Percentiles rank a stretch among this genome's conserved stretches.
These are phyloP conservation scores for Micropoecilia bifurca DNA, from an alignment of 2,797 vertebrate genomes.

Conservation along the genomic window DNA sequence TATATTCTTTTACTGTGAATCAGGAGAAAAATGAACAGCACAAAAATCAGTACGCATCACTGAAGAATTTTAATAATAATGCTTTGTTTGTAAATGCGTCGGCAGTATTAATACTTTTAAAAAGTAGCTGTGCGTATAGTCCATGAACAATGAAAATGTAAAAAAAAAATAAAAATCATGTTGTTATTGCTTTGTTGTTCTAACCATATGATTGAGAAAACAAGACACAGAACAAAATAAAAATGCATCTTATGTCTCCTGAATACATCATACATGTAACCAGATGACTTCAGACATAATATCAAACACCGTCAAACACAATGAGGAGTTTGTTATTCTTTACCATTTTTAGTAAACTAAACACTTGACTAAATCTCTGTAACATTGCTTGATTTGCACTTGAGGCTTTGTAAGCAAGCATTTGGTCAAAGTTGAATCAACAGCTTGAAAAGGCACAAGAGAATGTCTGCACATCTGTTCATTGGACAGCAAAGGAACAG, in stretches of 20 bases:
- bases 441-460: constrained; percentile 66
- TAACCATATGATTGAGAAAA: constrained; percentile 23
- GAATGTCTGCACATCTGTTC: constrained; percentile 37
- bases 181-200: constrained; percentile 8
- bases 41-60: not conserved
- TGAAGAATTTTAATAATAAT: constrained; percentile 60
- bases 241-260: constrained; percentile 29
- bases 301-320: constrained; percentile 18
- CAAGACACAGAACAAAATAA: constrained; percentile 8
- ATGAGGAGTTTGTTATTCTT: constrained; percentile 10
- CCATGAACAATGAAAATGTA: constrained; percentile 5
- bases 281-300: constrained; percentile 18
- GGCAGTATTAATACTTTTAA: constrained; percentile 24
- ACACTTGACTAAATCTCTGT: constrained; percentile 46
- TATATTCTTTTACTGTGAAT: not conserved
- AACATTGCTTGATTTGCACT: constrained; percentile 51
- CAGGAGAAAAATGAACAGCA: not conserved
- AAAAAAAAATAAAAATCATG: not conserved
- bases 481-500: constrained; percentile 14
- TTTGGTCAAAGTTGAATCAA: constrained; percentile 72
- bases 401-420: constrained; percentile 52
- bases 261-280: constrained; percentile 27
- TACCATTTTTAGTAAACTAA: constrained; percentile 37
- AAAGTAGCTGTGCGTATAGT: constrained; percentile 21
- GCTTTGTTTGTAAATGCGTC: constrained; percentile 31